A percentile compares a stretch with the other conserved stretches of the same genome.
Evolutionary conservation across 2,113 vertebrate genomes (phyloP).

Genomic region (Gnathonemus longibarbis): DNA sequence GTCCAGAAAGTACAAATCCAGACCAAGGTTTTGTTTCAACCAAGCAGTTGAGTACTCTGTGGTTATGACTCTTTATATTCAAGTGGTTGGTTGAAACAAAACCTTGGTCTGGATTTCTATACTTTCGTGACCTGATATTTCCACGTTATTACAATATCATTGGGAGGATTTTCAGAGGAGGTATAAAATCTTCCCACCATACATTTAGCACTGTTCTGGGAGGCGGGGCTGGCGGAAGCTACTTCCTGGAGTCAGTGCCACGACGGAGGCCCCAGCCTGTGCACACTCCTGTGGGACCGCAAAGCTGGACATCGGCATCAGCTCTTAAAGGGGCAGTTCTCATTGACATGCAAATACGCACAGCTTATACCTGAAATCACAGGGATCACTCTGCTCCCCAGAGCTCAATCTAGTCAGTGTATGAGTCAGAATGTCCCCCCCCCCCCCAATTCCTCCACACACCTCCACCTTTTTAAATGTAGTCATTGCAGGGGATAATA

Average conservation of each 20-base stretch:
- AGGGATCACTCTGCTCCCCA: conserved; percentile 38
- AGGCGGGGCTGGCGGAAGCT: too few species aligned
- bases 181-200: not conserved
- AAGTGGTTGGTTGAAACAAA: too few species aligned
- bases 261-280: conserved; percentile 47
- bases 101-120: too few species aligned
- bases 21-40: too few species aligned
- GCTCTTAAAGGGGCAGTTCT: conserved; percentile 39
- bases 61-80: too few species aligned
- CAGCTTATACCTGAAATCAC: conserved; percentile 31
- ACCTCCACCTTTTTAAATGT: not conserved
- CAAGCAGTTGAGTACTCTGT: too few species aligned
- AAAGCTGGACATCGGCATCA: conserved; percentile 24
- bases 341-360: conserved; percentile 44
- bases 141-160: not conserved
- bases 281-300: conserved; percentile 22
- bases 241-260: conserved; percentile 52
- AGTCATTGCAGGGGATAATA: not conserved
- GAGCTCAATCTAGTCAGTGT: conserved; percentile 20
- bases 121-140: too few species aligned
- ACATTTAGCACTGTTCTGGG: not conserved
- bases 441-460: not conserved
- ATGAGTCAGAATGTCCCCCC: not conserved
- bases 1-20: too few species aligned
- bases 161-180: conserved; percentile 21